phyloP scores from a whole-genome alignment of 2,888 invertebrate genomes.

The Mongoloraphidia duomilia region DNA sequence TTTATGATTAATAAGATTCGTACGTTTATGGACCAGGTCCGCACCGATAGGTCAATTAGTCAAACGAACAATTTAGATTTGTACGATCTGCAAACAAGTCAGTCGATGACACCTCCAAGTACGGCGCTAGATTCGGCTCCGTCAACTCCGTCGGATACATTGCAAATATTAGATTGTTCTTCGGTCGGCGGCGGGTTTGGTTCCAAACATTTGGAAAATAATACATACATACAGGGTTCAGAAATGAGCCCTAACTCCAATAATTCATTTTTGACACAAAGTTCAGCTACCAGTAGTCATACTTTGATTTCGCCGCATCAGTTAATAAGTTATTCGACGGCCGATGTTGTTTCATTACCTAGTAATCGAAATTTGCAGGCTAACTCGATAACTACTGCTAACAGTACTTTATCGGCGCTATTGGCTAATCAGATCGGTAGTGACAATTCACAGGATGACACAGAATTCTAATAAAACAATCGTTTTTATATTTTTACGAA shows the following conservation, averaged over 20 bases:
- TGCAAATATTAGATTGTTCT: slow-evolving; percentile 25
- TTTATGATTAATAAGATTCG: slow-evolving; percentile 64
- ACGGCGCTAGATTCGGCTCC: slow-evolving; percentile 27
- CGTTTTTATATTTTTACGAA: slow-evolving; percentile 9
- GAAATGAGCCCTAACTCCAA: slow-evolving; percentile 29
- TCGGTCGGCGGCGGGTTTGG: slow-evolving; percentile 19
- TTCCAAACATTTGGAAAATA: slow-evolving; percentile 20
- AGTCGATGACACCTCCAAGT: slow-evolving; percentile 26
- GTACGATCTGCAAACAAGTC: slow-evolving; percentile 24
- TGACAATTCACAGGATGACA: slow-evolving; percentile 25
- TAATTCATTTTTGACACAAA: slow-evolving; percentile 25
- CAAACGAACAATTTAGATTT: slow-evolving; percentile 20
- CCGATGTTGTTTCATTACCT: slow-evolving; percentile 11
- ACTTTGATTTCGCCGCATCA: slow-evolving; percentile 21
- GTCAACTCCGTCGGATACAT: slow-evolving; percentile 27
- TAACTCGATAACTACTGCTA: slow-evolving; percentile 9
- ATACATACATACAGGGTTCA: slow-evolving; percentile 27
- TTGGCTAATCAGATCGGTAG: slow-evolving; percentile 25
- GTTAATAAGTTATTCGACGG: slow-evolving; percentile 18
- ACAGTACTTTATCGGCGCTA: slow-evolving; percentile 21
- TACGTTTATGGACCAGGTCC: slow-evolving; percentile 39
- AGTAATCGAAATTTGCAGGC: slow-evolving; percentile 15
- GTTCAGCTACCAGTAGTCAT: slow-evolving; percentile 20
- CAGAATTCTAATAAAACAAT: not conserved
- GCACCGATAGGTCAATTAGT: slow-evolving; percentile 23